These are phyloP conservation scores for Drosophila kokeensis DNA, from an alignment of 2,888 invertebrate genomes.

Conservation along the genomic window DNA sequence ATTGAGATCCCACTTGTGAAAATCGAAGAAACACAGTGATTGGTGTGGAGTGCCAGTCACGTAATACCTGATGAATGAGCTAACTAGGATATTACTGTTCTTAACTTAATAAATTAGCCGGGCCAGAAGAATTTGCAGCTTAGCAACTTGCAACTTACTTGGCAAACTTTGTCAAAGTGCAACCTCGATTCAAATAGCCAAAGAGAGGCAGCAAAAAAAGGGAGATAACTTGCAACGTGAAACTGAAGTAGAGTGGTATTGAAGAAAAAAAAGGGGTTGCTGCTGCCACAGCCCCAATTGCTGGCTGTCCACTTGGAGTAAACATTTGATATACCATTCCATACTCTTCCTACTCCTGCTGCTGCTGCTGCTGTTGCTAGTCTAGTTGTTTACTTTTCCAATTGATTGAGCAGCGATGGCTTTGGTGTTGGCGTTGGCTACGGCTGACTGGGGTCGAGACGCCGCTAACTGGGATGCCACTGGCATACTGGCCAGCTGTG, in stretches of 20 bases:
- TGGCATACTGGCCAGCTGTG: constrained; percentile 46
- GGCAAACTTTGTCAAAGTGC: constrained; percentile 51
- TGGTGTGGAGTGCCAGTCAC: constrained; percentile 2
- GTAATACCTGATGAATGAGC: constrained; percentile 30
- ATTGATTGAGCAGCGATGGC: constrained; percentile 65
- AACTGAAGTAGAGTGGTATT: neutral
- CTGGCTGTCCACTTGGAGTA: constrained; percentile 29
- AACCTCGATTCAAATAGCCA: constrained; percentile 14
- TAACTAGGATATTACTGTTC: constrained; percentile 47
- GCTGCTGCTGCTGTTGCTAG: neutral
- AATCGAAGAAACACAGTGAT: neutral
- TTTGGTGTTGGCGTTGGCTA: constrained; percentile 28
- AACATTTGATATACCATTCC: constrained; percentile 52
- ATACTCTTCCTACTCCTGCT: neutral
- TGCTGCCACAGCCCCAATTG: constrained; percentile 25
- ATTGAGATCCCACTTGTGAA: neutral
- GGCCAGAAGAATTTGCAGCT: constrained; percentile 47
- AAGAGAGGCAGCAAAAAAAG: neutral
- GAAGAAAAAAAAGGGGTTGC: constrained; percentile 9
- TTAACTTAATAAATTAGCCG: constrained; percentile 60
- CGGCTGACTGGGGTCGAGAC: constrained; percentile 35
- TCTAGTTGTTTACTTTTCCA: constrained; percentile 73
- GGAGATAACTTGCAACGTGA: constrained; percentile 29
- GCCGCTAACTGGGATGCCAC: constrained; percentile 20
- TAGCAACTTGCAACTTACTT: constrained; percentile 47